Conservation (phyloP, 2,888 invertebrate species). For the Thera obeliscata region DNA sequence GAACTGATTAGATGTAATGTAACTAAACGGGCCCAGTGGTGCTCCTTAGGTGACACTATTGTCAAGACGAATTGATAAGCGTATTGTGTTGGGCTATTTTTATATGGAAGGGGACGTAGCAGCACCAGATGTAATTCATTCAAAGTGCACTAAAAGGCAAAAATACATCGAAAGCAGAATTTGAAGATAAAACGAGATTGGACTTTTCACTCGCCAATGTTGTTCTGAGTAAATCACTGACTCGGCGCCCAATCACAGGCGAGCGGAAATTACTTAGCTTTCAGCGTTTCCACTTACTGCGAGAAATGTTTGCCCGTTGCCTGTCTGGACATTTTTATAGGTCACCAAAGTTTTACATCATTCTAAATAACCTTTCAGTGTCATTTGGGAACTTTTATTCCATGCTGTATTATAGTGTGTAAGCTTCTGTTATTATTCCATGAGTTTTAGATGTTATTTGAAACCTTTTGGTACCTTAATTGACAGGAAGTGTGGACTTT, state of each 20-base stretch:
- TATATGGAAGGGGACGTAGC: background rate
- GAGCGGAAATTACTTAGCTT: constrained; percentile 28
- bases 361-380: background rate
- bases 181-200: constrained; percentile 1
- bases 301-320: constrained; percentile 5
- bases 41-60: constrained; percentile 4
- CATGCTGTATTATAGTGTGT: background rate
- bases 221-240: constrained; percentile 19
- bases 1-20: background rate
- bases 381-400: background rate
- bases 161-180: constrained; percentile 4
- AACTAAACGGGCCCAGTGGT: constrained; percentile 2
- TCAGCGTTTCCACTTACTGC: constrained; percentile 25
- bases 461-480: no score
- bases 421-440: no score
- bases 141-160: constrained; percentile 7
- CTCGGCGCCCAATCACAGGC: constrained; percentile 11
- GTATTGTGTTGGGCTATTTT: background rate
- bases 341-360: background rate
- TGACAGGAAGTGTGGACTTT: no score
- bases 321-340: background rate
- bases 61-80: background rate
- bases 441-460: no score
- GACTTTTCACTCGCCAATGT: constrained; percentile 11
- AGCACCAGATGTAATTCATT: background rate